Evolutionary conservation across 1,140 invertebrate genomes (phyloP).

Genomic region (Cyphomyrmex costatus): DNA sequence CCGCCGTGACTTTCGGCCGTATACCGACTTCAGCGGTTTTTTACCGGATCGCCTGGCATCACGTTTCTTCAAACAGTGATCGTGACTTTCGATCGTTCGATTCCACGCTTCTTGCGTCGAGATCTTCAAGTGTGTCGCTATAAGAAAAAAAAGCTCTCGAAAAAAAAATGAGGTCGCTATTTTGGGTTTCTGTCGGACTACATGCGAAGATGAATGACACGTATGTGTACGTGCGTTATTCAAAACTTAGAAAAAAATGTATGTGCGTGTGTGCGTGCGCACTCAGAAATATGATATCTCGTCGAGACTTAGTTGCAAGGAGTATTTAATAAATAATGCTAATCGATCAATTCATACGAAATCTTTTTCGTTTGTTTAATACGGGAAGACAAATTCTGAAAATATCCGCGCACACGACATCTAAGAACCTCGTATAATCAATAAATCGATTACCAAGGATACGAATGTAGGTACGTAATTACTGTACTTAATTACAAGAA

Average conservation of each 20-base stretch:
- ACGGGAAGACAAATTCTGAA: neutral
- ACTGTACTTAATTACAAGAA: neutral
- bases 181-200: neutral
- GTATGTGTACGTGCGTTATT: neutral
- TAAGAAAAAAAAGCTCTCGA: neutral
- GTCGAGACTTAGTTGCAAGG: neutral
- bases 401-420: neutral
- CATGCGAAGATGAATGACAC: neutral
- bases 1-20: slow-evolving; percentile 52
- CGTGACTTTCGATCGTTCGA: slow-evolving; percentile 55
- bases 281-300: neutral
- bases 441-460: slow-evolving; percentile 1
- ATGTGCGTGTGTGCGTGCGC: too few species aligned
- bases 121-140: neutral
- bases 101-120: slow-evolving; percentile 10
- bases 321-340: neutral
- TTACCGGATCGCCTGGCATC: slow-evolving; percentile 46
- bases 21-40: slow-evolving; percentile 53
- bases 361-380: slow-evolving; percentile 13
- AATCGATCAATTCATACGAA: neutral
- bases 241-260: neutral
- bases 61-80: slow-evolving; percentile 54
- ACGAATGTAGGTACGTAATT: neutral
- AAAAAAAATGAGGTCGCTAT: slow-evolving; percentile 24
- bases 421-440: neutral